Evolutionary conservation across 2,797 vertebrate genomes (phyloP).

Genomic region (Galagoides demidoff): DNA sequence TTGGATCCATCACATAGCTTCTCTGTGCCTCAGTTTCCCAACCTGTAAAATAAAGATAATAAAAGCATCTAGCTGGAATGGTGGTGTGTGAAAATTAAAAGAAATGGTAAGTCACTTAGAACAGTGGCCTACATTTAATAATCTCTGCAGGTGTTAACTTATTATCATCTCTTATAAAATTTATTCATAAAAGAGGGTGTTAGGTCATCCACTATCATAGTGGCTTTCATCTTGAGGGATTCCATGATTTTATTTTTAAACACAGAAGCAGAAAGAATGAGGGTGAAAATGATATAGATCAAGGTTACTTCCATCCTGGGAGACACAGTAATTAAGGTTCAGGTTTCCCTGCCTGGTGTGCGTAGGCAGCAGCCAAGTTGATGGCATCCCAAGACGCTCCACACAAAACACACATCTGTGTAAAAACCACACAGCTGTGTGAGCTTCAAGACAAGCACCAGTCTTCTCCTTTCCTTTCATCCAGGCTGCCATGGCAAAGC

Average conservation of each 20-base stretch:
- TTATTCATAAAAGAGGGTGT: background rate
- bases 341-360: background rate
- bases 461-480: background rate
- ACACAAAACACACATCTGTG: background rate
- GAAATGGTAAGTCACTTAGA: background rate
- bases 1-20: background rate
- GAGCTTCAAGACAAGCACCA: background rate
- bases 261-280: background rate
- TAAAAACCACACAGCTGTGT: background rate
- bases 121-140: background rate
- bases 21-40: background rate
- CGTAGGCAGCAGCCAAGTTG: accelerated
- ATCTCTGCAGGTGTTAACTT: background rate
- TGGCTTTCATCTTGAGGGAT: background rate
- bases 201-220: background rate
- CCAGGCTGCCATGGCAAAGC: background rate
- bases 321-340: background rate
- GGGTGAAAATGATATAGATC: background rate
- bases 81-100: background rate
- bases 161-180: constrained; percentile 6
- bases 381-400: background rate
- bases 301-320: background rate
- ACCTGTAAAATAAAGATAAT: background rate
- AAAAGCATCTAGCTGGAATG: background rate
- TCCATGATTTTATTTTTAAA: background rate